Evolutionary conservation across 2,797 vertebrate species (phyloP), one percentile per base, ranked within the genome.

Genomic region (Pseudocheirus occidentalis): DNA sequence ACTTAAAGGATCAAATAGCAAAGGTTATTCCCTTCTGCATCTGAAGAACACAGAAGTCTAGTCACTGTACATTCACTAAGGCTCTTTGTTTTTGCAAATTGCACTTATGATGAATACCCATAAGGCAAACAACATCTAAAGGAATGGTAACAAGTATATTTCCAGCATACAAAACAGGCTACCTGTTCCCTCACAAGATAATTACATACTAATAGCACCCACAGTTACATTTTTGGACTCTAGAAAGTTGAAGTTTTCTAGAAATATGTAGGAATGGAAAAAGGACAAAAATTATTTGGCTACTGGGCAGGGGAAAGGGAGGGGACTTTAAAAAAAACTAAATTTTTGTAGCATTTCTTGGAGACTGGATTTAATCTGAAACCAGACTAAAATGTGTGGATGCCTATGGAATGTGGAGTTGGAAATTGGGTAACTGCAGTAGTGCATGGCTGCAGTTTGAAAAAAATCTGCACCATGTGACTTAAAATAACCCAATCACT

Each of bases 71-170:
- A 99, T 99, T 99, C 99, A 99, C 99, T 98, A 99, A 99, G 99
- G 99, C 99, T 98, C 99, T 98, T 99, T 99, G 98, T 98, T 99
- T 99, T 99, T 98, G 99, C 98, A 99, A 98, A 98, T 98, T 98
- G 98, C 98, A 97, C 98, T 98, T 98, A 99, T 99, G 98, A 99
- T 99, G 98, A 98, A 98, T 98, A 99, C 99, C 99, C 99, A 98
- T 99, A 99, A 99, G 99, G 99, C 99, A 99, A 99, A 99, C 99
- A 98, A 99, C 98, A 99, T 99, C 99, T 99, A 99, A 99, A 99
- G 99, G 98, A 99, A 99, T 99, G 99, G 98, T 99, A 98, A 99
- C 99, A 99, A 99, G 99, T 99, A 99, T 97, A 98, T 99, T 98
- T 99, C 99, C 99, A 99, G 99, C 99, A 98, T 99, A 99, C 99